phyloP scores from a whole-genome alignment of 2,888 invertebrate species.

The Pristionchus exspectatus region DNA sequence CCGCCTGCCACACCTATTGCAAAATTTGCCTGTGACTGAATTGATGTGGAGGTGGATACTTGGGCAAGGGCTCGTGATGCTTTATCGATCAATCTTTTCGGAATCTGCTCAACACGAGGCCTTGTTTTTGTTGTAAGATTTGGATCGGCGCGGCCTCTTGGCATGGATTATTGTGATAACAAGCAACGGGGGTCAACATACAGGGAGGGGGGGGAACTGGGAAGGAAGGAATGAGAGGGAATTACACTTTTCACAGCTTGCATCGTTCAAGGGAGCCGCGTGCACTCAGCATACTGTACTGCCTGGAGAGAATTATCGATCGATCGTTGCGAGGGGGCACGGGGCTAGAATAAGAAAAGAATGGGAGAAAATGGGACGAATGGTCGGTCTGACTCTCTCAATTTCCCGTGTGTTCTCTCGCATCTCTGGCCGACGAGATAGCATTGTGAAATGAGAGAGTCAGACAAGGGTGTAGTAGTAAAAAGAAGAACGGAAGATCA shows the following conservation, averaged over 20 bases:
- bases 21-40: too few species aligned
- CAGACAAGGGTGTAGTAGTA: too few species aligned
- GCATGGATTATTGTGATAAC: background rate
- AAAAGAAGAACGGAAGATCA: background rate
- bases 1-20: too few species aligned
- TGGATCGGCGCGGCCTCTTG: background rate
- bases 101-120: background rate
- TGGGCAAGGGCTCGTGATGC: background rate
- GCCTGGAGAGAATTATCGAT: constrained; percentile 32
- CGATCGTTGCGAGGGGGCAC: constrained; percentile 15
- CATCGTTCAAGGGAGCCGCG: constrained; percentile 45
- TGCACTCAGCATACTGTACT: constrained; percentile 47
- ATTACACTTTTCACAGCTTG: constrained; percentile 47
- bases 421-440: too few species aligned
- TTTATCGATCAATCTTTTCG: background rate
- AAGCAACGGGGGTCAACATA: background rate
- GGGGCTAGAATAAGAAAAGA: constrained; percentile 13
- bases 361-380: background rate
- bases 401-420: too few species aligned
- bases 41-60: background rate
- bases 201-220: background rate
- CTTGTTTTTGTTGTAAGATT: background rate
- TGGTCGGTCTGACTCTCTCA: too few species aligned
- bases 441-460: too few species aligned
- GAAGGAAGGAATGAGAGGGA: background rate